phyloP scores from a whole-genome alignment of 2,797 vertebrate genomes.

The Mormyrus hasselquistii region DNA sequence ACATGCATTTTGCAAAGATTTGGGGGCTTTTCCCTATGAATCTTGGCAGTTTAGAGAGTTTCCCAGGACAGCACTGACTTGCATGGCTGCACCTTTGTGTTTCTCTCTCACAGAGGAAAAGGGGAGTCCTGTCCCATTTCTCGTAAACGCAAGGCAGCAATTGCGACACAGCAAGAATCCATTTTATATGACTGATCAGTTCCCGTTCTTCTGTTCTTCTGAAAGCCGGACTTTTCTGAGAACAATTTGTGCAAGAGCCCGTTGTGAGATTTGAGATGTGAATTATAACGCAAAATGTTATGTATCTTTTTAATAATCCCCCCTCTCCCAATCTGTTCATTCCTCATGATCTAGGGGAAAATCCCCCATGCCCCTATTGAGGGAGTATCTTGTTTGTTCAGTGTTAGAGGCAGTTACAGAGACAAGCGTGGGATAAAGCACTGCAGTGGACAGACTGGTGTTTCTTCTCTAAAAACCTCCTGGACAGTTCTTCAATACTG shows the following conservation, averaged over 20 bases:
- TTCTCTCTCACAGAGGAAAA: neutral
- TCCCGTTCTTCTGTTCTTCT: neutral
- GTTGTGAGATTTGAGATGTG: neutral
- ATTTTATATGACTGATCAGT: neutral
- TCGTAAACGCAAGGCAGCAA: neutral
- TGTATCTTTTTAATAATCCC: neutral
- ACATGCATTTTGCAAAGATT: neutral
- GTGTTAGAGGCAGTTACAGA: neutral
- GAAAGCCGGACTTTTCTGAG: neutral
- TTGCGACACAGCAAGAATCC: neutral
- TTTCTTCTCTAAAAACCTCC: neutral
- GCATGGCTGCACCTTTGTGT: neutral
- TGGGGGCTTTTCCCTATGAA: neutral
- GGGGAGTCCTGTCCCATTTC: neutral
- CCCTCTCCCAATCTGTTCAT: neutral
- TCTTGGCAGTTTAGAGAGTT: neutral
- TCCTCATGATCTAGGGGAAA: neutral
- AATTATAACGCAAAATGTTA: neutral
- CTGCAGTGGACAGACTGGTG: neutral
- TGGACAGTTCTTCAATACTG: neutral
- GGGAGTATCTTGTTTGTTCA: neutral
- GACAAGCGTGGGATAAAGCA: neutral
- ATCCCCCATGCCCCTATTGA: neutral
- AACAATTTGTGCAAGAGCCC: neutral
- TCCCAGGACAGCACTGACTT: neutral